Conservation (phyloP, 2,888 invertebrate genomes). For the Reticulitermes lucifugus region DNA sequence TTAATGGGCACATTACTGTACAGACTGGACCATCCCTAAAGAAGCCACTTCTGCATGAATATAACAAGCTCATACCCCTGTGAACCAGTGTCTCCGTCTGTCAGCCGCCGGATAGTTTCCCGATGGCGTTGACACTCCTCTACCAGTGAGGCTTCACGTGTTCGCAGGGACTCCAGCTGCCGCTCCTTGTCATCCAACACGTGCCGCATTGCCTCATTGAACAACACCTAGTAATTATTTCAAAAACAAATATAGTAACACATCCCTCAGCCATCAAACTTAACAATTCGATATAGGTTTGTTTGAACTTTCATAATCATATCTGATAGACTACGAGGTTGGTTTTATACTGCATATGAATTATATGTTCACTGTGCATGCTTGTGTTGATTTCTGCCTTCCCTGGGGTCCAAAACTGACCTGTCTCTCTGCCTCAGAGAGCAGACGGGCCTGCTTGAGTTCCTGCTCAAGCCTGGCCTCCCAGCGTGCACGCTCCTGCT, state of each 20-base stretch:
- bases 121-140: slow-evolving; percentile 76
- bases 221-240: slow-evolving; percentile 58
- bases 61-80: slow-evolving; percentile 56
- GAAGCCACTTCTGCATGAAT: too few species aligned
- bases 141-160: slow-evolving; percentile 70
- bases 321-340: too few species aligned
- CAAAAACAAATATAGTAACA: not conserved
- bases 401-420: slow-evolving; percentile 55
- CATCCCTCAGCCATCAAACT: too few species aligned
- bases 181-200: slow-evolving; percentile 79
- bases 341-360: too few species aligned
- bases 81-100: slow-evolving; percentile 64
- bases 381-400: too few species aligned
- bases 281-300: too few species aligned
- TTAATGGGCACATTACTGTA: too few species aligned
- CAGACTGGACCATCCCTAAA: too few species aligned
- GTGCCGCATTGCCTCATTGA: slow-evolving; percentile 74
- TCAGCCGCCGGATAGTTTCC: slow-evolving; percentile 75
- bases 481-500: slow-evolving; percentile 69
- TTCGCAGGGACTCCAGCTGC: slow-evolving; percentile 74
- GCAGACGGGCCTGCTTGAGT: slow-evolving; percentile 64
- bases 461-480: slow-evolving; percentile 64
- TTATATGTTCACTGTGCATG: too few species aligned
- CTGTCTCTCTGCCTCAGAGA: slow-evolving; percentile 69
- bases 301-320: too few species aligned